phyloP scores from a whole-genome alignment of 2,888 invertebrate species.

The Sacculina carcini region DNA sequence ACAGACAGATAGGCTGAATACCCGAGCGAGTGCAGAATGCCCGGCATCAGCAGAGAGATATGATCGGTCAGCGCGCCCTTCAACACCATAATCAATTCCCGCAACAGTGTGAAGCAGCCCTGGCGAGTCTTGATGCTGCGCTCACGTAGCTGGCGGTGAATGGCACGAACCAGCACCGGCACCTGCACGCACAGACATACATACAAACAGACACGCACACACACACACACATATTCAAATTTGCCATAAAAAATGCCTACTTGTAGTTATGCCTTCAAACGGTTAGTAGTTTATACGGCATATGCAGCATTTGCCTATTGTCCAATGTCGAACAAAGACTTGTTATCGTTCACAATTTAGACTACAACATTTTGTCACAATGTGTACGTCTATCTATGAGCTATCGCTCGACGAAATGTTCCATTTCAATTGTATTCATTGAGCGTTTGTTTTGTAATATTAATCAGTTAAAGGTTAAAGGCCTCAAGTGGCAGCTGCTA shows the following conservation, averaged over 20 bases:
- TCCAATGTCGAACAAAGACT: too few relatives aligned
- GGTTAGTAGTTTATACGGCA: not conserved
- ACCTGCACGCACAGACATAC: constrained; percentile 26
- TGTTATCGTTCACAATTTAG: too few relatives aligned
- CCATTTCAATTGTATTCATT: too few relatives aligned
- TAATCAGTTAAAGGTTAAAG: too few relatives aligned
- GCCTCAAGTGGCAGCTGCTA: too few relatives aligned
- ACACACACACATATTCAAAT: not conserved
- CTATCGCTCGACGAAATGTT: too few relatives aligned
- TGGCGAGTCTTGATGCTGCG: constrained; percentile 68
- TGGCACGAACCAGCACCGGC: constrained; percentile 53
- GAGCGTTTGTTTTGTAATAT: too few relatives aligned
- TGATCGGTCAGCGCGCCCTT: constrained; percentile 68
- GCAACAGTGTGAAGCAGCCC: constrained; percentile 66
- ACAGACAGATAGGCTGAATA: constrained; percentile 18
- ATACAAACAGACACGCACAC: too few relatives aligned
- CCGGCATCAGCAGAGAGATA: constrained; percentile 57
- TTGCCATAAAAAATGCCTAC: not conserved
- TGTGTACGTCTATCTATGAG: too few relatives aligned
- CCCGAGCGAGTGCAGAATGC: constrained; percentile 60
- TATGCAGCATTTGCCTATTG: too few relatives aligned
- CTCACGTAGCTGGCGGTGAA: constrained; percentile 59
- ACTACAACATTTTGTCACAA: too few relatives aligned
- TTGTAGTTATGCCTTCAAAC: not conserved
- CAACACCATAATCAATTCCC: constrained; percentile 62